Evolutionary conservation across 2,797 vertebrate species (phyloP).

Genomic region (Lagorchestes hirsutus): DNA sequence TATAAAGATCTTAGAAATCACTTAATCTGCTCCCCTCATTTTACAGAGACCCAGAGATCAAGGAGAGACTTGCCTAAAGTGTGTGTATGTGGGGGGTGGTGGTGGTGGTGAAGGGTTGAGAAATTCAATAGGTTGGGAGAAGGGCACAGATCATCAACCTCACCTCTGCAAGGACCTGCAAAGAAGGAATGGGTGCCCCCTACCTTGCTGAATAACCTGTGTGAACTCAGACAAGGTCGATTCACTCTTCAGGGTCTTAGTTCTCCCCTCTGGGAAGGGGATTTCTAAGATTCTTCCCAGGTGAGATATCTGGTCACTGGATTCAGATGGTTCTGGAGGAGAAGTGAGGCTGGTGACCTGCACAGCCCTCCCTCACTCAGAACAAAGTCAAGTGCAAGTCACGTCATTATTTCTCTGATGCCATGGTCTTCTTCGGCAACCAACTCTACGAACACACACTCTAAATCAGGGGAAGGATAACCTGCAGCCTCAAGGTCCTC

Average conservation of each 20-base stretch:
- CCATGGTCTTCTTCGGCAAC: no score
- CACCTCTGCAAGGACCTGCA: background rate
- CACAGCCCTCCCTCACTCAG: no score
- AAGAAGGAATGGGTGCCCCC: background rate
- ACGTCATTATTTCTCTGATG: no score
- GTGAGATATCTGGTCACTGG: no score
- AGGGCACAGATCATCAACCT: background rate
- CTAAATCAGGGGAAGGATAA: no score
- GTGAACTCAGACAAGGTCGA: background rate
- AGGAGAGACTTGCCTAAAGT: background rate
- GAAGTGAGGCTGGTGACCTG: no score
- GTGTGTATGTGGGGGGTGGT: no score
- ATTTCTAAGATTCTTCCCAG: fast-evolving
- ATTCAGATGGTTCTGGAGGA: no score
- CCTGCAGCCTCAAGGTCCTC: no score
- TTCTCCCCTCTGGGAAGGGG: background rate
- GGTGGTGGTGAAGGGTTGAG: background rate
- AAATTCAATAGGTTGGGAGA: background rate
- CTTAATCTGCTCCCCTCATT: background rate
- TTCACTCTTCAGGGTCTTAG: background rate
- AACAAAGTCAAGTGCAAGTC: no score
- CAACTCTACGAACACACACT: no score
- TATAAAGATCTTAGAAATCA: background rate
- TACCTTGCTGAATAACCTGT: background rate
- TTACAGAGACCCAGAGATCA: background rate